Conservation (phyloP, 1,140 invertebrate species). For the Sarcophaga bullata region DNA sequence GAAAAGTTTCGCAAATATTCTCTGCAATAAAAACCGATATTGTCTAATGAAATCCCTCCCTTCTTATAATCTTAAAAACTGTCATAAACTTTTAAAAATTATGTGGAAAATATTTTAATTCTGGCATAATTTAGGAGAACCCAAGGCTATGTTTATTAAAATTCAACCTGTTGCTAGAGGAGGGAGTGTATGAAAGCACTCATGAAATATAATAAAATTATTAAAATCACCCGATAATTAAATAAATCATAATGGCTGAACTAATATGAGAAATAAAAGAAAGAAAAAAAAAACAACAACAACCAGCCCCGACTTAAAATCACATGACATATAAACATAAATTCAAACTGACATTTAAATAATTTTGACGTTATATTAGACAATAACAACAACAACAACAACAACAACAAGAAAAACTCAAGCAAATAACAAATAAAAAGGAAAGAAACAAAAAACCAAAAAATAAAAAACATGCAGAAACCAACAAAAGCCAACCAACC, state of each 20-base stretch:
- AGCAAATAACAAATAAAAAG: not conserved
- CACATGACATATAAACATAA: conserved; percentile 28
- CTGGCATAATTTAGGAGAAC: no score
- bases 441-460: not conserved
- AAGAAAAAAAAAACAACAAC: not conserved
- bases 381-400: not conserved
- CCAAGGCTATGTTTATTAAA: no score
- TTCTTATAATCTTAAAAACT: no score
- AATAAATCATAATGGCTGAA: conserved; percentile 10
- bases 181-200: no score
- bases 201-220: not conserved
- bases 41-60: no score
- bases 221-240: conserved; percentile 5
- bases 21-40: no score
- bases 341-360: conserved; percentile 35
- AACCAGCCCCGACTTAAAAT: not conserved
- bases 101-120: no score
- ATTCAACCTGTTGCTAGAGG: no score
- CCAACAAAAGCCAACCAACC: no score
- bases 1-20: no score
- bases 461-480: no score
- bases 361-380: conserved; percentile 2
- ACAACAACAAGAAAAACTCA: not conserved
- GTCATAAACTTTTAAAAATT: no score
- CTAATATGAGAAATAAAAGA: not conserved